Conservation (phyloP, 2,113 vertebrate species). For the Clinocottus analis region DNA sequence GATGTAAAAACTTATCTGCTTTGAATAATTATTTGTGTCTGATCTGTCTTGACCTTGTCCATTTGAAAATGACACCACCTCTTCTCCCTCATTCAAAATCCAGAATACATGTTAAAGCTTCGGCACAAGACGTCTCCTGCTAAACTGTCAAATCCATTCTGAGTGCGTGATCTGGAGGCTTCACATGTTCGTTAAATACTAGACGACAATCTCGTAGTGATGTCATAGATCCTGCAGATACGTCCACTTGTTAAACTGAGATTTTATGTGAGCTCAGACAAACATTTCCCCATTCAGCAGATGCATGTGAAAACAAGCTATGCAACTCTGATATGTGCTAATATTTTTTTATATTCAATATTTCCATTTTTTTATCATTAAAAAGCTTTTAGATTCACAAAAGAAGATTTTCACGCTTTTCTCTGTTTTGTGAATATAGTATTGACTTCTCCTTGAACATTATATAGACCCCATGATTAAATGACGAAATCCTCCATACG, state of each 20-base stretch:
- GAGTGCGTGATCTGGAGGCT: neutral
- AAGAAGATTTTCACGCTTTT: neutral
- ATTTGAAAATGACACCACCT: neutral
- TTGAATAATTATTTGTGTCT: neutral
- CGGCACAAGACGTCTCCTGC: too few relatives aligned
- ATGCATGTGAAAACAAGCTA: neutral
- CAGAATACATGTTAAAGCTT: too few relatives aligned
- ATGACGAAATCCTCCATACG: neutral
- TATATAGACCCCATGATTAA: neutral
- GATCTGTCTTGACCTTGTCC: neutral
- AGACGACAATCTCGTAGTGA: neutral
- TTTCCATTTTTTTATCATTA: neutral
- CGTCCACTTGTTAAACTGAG: too few relatives aligned
- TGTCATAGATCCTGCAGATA: neutral
- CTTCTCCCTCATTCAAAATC: neutral
- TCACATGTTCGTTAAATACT: neutral
- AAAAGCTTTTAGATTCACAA: neutral
- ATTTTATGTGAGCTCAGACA: neutral
- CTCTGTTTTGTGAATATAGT: neutral
- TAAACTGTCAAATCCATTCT: too few relatives aligned
- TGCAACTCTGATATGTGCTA: too few relatives aligned
- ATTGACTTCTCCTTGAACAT: neutral
- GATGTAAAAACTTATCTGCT: too few relatives aligned
- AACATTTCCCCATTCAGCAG: neutral
- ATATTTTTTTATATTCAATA: neutral